Percentiles rank a stretch among this genome's conserved stretches.
Evolutionary conservation across 1,140 invertebrate genomes (phyloP).

Genomic region (Sycophaga agraensis): DNA sequence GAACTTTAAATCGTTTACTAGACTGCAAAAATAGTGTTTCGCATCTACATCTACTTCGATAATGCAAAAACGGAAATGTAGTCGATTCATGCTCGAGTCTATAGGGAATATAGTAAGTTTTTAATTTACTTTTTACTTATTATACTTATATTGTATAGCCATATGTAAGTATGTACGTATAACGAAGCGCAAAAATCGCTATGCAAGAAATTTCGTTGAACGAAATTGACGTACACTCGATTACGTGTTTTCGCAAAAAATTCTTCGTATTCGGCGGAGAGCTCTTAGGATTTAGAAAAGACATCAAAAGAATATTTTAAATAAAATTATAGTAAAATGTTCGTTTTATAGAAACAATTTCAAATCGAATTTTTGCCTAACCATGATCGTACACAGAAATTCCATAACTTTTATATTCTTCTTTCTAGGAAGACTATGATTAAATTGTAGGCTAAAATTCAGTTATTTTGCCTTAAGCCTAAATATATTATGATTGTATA

Average conservation of each 20-base stretch:
- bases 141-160: no score
- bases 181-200: slow-evolving; percentile 11
- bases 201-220: slow-evolving; percentile 21
- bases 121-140: no score
- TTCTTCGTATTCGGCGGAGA: slow-evolving; percentile 11
- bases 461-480: slow-evolving; percentile 33
- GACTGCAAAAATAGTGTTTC: not conserved
- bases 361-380: slow-evolving; percentile 21
- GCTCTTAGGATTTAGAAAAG: slow-evolving; percentile 11
- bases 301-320: slow-evolving; percentile 25
- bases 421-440: slow-evolving; percentile 58
- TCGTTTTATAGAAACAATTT: not conserved
- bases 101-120: slow-evolving; percentile 1
- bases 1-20: not conserved
- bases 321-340: slow-evolving; percentile 15
- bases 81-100: not conserved
- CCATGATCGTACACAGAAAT: slow-evolving; percentile 26
- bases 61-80: not conserved
- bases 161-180: not conserved
- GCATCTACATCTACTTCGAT: not conserved
- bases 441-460: slow-evolving; percentile 54
- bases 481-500: slow-evolving; percentile 30
- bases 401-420: slow-evolving; percentile 32
- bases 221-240: slow-evolving; percentile 20
- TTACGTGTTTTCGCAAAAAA: not conserved